Evolutionary conservation across 2,888 invertebrate species (phyloP), one percentile per base, ranked within the genome.

Genomic region (Tenthredo notha): DNA sequence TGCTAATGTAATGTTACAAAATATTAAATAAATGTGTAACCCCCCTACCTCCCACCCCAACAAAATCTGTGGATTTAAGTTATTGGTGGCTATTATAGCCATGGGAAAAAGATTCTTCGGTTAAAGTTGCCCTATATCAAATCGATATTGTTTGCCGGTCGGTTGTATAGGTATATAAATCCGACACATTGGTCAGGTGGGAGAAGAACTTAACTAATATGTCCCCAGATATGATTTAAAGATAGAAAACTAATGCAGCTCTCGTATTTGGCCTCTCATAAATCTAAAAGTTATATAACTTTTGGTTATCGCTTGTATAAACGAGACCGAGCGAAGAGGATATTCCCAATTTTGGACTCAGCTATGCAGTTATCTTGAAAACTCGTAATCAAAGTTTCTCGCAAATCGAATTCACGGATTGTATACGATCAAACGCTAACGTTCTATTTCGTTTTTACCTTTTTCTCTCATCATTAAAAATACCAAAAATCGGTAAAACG

Each of bases 251-350:
- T 37, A 80, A 58, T 61, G 61, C 61, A 40, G 37, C 25, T 58
- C 80, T 80, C 80, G 40, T 37, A 61, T 80, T 80, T 61, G 15
- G 37, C 58, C 80, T 80, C 37, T 40, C 58, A 40, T 61, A 80
- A 77, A 77, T 77, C 77, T 54, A 15, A 54, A 77, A 77, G 77
- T 77, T 77, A 54, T 77, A 77, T 54, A 77, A 77, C 77, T 77
- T 77, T 54, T 54, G 77, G 54, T 77, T 77, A 77, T 77, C 77
- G 77, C 77, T 47, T 33, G 29, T 54, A 29, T 25, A 74, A n/a
- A n/a, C 72, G 9, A 40, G 3, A 37, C 72, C 29, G 72, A 21
- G 43, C n/a, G 33, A 37, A 70, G 9, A 37, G 70, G 18, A 33
- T 70, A 21, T 25, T 25, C 10, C 67, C 67, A 33, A 67, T 67